Evolutionary conservation across 2,113 vertebrate species (phyloP).

Genomic region (Tachycineta bicolor): DNA sequence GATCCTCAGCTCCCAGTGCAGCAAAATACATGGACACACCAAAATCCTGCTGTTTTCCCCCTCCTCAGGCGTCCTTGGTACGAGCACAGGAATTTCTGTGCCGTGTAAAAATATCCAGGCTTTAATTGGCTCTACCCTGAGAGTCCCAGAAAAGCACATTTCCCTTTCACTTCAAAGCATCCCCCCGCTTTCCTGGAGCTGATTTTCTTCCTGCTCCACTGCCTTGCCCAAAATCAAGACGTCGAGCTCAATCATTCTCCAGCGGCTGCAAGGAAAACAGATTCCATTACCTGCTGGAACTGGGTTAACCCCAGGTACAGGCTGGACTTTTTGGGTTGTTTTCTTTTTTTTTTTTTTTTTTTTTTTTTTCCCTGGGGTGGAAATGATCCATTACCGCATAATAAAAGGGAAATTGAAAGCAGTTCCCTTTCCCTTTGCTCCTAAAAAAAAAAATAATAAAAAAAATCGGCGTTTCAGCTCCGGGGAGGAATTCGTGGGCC

Average conservation of each 20-base stretch:
- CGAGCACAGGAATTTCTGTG: not conserved
- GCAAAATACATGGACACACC: not conserved
- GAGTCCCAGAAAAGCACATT: not conserved
- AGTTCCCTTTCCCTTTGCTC: constrained; percentile 28
- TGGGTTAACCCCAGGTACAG: constrained; percentile 21
- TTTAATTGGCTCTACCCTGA: not conserved
- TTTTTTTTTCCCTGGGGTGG: not conserved
- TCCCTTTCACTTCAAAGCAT: constrained; percentile 5
- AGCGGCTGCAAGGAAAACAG: constrained; percentile 14
- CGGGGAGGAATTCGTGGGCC: not conserved
- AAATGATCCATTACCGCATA: constrained; percentile 20
- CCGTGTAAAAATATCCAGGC: not conserved
- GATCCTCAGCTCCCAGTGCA: not conserved
- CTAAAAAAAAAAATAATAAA: not conserved
- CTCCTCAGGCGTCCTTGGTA: not conserved
- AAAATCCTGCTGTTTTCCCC: not conserved
- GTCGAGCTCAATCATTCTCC: not conserved
- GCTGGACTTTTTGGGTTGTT: not conserved
- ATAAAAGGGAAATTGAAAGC: constrained; percentile 49
- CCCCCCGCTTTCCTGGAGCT: not conserved
- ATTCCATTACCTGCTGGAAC: constrained; percentile 35
- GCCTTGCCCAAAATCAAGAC: not conserved
- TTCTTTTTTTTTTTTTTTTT: too few species aligned
- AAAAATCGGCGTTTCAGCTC: not conserved
- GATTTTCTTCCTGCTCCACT: constrained; percentile 1